phyloP scores from a whole-genome alignment of 2,797 vertebrate genomes.

The Cygnus olor region DNA sequence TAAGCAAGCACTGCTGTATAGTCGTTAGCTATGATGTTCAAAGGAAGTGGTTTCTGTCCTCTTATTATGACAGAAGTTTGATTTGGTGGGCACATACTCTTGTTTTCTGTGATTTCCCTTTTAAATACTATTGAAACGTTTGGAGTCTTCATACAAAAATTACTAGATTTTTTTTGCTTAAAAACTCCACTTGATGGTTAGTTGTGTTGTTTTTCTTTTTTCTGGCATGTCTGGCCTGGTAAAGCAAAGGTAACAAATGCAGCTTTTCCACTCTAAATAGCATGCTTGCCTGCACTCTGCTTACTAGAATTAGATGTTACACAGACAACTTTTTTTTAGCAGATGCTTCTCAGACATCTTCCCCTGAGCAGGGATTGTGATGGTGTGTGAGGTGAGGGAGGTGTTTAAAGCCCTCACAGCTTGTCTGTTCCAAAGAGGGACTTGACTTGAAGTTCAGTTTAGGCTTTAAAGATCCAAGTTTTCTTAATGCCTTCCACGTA shows the following conservation, averaged over 20 bases:
- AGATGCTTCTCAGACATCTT: background rate
- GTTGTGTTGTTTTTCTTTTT: background rate
- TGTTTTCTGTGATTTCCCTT: background rate
- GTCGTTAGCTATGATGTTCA: background rate
- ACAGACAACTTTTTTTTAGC: rapidly evolving
- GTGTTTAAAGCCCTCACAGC: background rate
- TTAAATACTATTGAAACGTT: background rate
- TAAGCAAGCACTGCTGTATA: background rate
- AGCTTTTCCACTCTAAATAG: background rate
- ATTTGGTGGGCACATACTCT: rapidly evolving
- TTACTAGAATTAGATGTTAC: background rate
- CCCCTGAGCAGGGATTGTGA: background rate
- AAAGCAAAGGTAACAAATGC: background rate
- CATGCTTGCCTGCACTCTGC: background rate
- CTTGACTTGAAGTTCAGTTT: background rate
- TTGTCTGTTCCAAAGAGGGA: background rate
- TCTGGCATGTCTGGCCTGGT: background rate
- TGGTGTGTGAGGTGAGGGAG: background rate
- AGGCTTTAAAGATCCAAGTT: background rate
- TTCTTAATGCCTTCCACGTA: background rate
- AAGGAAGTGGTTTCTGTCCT: background rate
- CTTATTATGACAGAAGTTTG: rapidly evolving
- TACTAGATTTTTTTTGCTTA: background rate
- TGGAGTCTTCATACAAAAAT: background rate
- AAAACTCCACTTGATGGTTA: rapidly evolving